Evolutionary conservation across 2,888 invertebrate genomes (phyloP), one percentile per base, ranked within the genome.

Genomic region (Torymus texanus): DNA sequence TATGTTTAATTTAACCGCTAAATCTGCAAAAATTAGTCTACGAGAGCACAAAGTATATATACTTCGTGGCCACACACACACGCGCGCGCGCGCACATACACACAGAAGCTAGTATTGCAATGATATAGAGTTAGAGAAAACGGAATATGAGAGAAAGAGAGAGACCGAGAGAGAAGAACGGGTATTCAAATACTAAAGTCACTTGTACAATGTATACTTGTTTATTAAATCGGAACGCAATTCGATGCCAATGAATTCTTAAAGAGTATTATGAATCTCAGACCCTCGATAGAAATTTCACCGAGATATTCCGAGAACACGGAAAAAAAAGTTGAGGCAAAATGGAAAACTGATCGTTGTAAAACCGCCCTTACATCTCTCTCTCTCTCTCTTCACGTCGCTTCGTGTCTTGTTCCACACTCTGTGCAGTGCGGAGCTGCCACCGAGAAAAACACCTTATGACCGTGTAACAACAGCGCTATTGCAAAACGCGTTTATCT

Each of bases 21-120:
- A 63, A 14, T n/a, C 8, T 41, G 41, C 41, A 63, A 63, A 12
- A 63, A 63, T 63, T n/a, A 63, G 63, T 16, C n/a, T 24, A 10
- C n/a, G 11, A 14, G 63, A n/a, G 5, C 29, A 62, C 29, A 29
- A 29, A 29, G 29, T 29, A 29, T 29, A 29, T n/a, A n/a, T n/a
- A n/a, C n/a, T n/a, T n/a, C n/a, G n/a, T n/a, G n/a, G n/a, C n/a
- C n/a, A n/a, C n/a, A n/a, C n/a, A n/a, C n/a, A n/a, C n/a, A n/a
- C n/a, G n/a, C n/a, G n/a, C n/a, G n/a, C n/a, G n/a, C n/a, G n/a
- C n/a, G n/a, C n/a, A n/a, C n/a, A n/a, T n/a, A n/a, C n/a, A n/a
- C n/a, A n/a, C n/a, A n/a, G n/a, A n/a, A 24, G 62, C 14, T 0
- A 14, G 1, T 65, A 50, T 65, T 11, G 21, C 12, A 51, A 18